Base-by-base conservation (phyloP, 2,797 vertebrate species). In the Harpagifer antarcticus region DNA sequence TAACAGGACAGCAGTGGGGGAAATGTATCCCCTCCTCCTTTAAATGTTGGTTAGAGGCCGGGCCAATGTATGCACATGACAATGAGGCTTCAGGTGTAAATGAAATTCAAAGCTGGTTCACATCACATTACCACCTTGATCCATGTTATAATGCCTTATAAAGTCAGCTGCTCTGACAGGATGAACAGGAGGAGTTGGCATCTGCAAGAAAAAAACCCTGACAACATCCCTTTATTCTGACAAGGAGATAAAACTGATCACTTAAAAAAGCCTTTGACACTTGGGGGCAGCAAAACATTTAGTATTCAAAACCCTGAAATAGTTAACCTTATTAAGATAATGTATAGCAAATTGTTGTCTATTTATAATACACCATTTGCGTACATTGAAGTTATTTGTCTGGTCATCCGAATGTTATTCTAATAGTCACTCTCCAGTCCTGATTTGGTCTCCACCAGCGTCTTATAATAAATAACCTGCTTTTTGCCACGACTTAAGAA, bases 1-100 rank as follows among this genome's bases (percentile, higher is more conserved):
- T 72, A 79, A 88, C 70, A 81, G 80, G 85, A 85, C 86, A 84
- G 33, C 80, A 84, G 55, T 63, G 78, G 67, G 79, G 86, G 88
- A 89, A 90, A 91, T 78, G 55, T 42, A 58, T 67, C 70, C 53
- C 67, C 72, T 59, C 81, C 76, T 52, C 23, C 45, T 75, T 69
- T 65, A 73, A 83, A 80, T 64, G 59, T 65, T 70, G 23, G 23
- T 69, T 55, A 72, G 37, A 56, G 31, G 64, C 14, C 45, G 14
- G 44, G 40, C 12, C 52, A 77, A 76, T 56, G 68, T 45, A 65
- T 72, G 70, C 43, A 69, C 61, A 62, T 76, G 57, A 45, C 52
- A 75, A 79, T 66, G 57, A 75, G 48, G 59, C 61, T 15, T 75
- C 78, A 72, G 50, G 62, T 69, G 59, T 55, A 61, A 63, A 66